Evolutionary conservation across 2,888 invertebrate genomes (phyloP), one percentile per base, ranked within the genome.

Genomic region (Netelia virgata): DNA sequence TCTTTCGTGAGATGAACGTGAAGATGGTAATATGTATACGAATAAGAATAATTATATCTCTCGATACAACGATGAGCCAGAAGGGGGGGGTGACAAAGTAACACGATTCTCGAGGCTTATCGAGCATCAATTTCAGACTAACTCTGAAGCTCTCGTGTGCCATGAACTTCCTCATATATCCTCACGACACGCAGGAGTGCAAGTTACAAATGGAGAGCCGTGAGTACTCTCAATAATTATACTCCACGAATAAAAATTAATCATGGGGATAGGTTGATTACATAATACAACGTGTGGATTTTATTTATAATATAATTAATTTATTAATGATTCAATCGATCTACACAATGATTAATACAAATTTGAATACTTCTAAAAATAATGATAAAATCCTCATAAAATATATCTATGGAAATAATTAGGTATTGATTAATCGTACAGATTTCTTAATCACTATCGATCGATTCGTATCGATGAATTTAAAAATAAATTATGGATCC

Each of bases 91-190:
- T 9, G 50, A 36, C 36, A 47, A 63, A 75, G 41, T n/a, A 9
- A 55, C 11, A 64, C 23, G 20, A 41, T 63, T 43, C 16, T 53
- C 1, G 23, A 10, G 8, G 41, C 50, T 69, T 8, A 69, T 53
- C 63, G n/a, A 36, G 43, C 70, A 23, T 68, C 36, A 9, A 41
- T 73, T 94, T 70, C 92, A 96, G 96, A 90, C 93, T 98, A 88
- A 98, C 98, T 0, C 93, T 98, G 85, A 97, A 97, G 87, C 94
- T 98, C 47, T 98, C 98, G 0, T 98, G 98, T 91, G 98, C 98
- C 0, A 98, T 98, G 98, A 98, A 98, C 94, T 98, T 98, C 93
- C 96, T 97, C 90, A 97, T 98, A 91, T 98, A 98, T 94, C 98
- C 98, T 0, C 98, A 98, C 91, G 98, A 98, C 91, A 98, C 98